phyloP scores from a whole-genome alignment of 2,797 vertebrate species.

The Hapalemur alaotrensis region DNA sequence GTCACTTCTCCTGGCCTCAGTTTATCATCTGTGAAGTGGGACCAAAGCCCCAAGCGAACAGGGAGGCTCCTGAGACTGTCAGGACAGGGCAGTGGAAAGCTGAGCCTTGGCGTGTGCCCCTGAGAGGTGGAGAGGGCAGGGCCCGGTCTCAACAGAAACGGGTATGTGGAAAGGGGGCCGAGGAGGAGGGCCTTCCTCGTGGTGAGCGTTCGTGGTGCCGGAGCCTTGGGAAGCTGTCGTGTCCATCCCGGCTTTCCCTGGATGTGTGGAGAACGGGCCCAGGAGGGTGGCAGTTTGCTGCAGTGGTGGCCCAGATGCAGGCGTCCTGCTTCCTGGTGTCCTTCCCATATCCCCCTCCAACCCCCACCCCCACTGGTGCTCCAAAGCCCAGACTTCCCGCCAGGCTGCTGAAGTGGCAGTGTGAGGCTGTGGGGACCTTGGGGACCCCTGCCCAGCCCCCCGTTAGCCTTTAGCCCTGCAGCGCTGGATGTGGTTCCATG shows the following conservation, averaged over 20 bases:
- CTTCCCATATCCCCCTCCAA: background rate
- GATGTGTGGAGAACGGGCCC: background rate
- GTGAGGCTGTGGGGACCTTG: background rate
- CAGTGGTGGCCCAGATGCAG: background rate
- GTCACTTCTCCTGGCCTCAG: background rate
- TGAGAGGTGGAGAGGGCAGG: background rate
- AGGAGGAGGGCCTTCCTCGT: background rate
- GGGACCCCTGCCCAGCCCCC: background rate
- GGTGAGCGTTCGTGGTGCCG: background rate
- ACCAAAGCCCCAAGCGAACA: too few species aligned
- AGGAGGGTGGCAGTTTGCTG: background rate
- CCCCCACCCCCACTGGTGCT: background rate
- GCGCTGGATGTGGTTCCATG: accelerated
- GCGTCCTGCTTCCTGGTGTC: background rate
- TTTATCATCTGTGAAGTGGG: background rate
- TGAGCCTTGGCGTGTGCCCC: background rate
- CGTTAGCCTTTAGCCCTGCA: background rate
- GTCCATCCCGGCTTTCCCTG: background rate
- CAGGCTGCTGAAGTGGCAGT: background rate
- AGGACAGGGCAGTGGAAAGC: background rate
- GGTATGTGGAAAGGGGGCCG: background rate
- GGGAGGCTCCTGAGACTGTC: background rate
- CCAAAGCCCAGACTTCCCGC: background rate
- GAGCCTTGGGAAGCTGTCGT: background rate
- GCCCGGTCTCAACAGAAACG: background rate